Evolutionary conservation across 2,113 vertebrate genomes (phyloP).

Genomic region (Triplophysa rosa): DNA sequence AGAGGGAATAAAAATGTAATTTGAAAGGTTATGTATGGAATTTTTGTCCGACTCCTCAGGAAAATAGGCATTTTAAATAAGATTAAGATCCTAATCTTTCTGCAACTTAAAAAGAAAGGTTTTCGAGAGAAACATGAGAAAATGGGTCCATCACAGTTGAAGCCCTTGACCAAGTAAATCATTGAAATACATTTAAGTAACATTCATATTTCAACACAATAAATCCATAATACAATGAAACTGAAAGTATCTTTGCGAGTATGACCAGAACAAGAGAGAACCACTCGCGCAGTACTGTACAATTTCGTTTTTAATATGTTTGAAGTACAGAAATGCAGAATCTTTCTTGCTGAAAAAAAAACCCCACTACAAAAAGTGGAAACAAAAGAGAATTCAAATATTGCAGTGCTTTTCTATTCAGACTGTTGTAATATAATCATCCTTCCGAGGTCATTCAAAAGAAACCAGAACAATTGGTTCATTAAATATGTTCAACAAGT

Average conservation of each 20-base stretch:
- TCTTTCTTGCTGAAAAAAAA: slow-evolving; percentile 23
- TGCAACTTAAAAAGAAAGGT: slow-evolving; percentile 72
- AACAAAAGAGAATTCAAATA: slow-evolving; percentile 70
- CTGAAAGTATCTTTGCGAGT: slow-evolving; percentile 76
- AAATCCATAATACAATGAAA: slow-evolving; percentile 77
- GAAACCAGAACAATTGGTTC: slow-evolving; percentile 37
- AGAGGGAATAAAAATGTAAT: slow-evolving; percentile 81
- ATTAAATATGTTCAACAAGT: slow-evolving; percentile 28
- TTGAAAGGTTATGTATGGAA: slow-evolving; percentile 77
- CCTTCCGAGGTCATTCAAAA: slow-evolving; percentile 37
- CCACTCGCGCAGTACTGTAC: slow-evolving; percentile 76
- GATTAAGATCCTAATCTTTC: slow-evolving; percentile 73
- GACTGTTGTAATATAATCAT: slow-evolving; percentile 53
- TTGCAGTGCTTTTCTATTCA: slow-evolving; percentile 70
- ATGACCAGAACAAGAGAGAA: slow-evolving; percentile 71
- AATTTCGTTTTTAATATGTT: slow-evolving; percentile 70
- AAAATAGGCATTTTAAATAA: slow-evolving; percentile 72
- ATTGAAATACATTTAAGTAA: slow-evolving; percentile 82
- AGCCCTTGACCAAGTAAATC: slow-evolving; percentile 81
- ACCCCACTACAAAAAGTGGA: slow-evolving; percentile 59
- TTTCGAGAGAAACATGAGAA: slow-evolving; percentile 54
- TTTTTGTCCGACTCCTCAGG: slow-evolving; percentile 75
- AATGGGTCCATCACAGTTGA: slow-evolving; percentile 74
- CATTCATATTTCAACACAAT: slow-evolving; percentile 86
- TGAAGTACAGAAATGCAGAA: slow-evolving; percentile 48